These are phyloP conservation scores for Amphiduros pacificus DNA, from an alignment of 2,888 invertebrate species.

Conservation along the genomic window DNA sequence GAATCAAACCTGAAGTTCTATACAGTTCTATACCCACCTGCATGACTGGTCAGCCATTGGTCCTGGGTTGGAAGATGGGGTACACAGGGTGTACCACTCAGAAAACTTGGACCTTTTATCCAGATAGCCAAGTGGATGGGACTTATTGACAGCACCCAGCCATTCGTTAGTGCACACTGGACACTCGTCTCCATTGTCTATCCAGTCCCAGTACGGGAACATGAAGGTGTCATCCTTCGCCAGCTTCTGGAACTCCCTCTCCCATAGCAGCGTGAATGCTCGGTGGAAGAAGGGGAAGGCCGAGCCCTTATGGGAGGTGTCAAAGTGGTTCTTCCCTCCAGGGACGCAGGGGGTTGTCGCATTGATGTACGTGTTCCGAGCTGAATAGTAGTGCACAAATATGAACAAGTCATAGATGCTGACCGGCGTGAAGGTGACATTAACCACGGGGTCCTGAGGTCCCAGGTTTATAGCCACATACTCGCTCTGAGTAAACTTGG, in stretches of 20 bases:
- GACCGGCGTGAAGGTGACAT: not conserved
- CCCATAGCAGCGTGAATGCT: conserved; percentile 16
- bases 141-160: conserved; percentile 7
- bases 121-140: not conserved
- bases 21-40: too few relatives aligned
- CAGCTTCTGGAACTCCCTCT: conserved; percentile 14
- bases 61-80: too few relatives aligned
- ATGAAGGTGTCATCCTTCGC: conserved; percentile 14
- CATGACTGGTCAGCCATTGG: too few relatives aligned
- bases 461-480: conserved; percentile 5
- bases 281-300: conserved; percentile 25
- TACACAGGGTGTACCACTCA: conserved; percentile 8
- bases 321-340: conserved; percentile 1
- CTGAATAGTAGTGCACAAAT: conserved; percentile 14
- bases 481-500: conserved; percentile 5
- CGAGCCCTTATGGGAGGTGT: conserved; percentile 20
- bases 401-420: conserved; percentile 13
- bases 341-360: not conserved
- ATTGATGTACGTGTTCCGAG: conserved; percentile 10
- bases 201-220: conserved; percentile 19
- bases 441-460: conserved; percentile 1
- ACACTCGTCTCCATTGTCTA: conserved; percentile 10
- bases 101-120: conserved; percentile 4
- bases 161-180: conserved; percentile 22
- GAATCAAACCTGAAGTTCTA: too few relatives aligned